Base-by-base conservation (phyloP, 2,113 vertebrate species). In the Sceloporus tristichus region DNA sequence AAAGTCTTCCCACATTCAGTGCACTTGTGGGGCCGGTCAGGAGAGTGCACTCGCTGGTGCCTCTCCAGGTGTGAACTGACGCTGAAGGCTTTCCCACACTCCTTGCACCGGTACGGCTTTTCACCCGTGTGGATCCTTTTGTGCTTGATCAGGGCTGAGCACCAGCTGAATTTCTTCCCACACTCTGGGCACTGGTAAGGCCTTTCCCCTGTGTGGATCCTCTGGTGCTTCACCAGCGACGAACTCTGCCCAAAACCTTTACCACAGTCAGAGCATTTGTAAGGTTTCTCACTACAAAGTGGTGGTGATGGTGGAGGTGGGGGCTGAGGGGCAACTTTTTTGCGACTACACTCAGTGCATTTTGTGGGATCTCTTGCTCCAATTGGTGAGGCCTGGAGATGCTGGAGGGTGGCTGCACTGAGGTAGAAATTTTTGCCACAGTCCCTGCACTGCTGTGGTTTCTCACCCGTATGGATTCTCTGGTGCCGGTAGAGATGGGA, bases 401-500 rank as follows among this genome's bases (percentile, higher is more conserved):
- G 79, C 4, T 59, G 79, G 9, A 89, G 40, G n/a, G 71, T 40
- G 7, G 79, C 71, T 0, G 73, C 62, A 1, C 13, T 53, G 79
- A 90, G 84, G 73, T 90, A 82, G 73, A 77, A 90, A 79, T 66
- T 90, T 21, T 90, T 90, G 62, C 97, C 94, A 73, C 97, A 95
- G 81, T 95, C 91, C 0, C 95, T 84, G 89, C 97, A 94, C 92
- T 94, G 90, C 96, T 96, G 9, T 2, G 97, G 97, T 77, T 98
- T 98, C 74, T 97, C 96, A 2, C 97, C 97, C 0, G 97, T 97
- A 93, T 98, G 98, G 56, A 98, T 96, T 3, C 97, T 97, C 90
- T 97, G 97, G 84, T 98, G 98, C 92, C 98, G 97, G 80, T 98
- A 97, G 88, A 98, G 96, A 89, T 98, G 97, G 66, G 97, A 97